Conservation (phyloP, 1,140 invertebrate genomes). For the Brachionus rubens region DNA sequence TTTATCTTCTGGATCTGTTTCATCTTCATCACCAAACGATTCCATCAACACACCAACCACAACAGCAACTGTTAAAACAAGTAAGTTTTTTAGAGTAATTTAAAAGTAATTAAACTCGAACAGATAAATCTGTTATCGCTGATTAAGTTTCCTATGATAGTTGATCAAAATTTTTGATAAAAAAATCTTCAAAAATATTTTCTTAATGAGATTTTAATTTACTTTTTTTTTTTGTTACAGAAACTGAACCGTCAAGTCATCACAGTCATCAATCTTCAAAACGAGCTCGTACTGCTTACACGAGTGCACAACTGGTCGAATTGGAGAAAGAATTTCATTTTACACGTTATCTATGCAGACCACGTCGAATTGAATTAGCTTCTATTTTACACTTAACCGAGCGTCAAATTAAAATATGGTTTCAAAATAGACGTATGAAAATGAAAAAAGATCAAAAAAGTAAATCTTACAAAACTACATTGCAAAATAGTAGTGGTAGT, state of each 20-base stretch:
- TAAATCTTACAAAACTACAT: constrained; percentile 13
- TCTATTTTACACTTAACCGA: constrained; percentile 71
- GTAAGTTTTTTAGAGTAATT: constrained; percentile 11
- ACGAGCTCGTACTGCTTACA: constrained; percentile 78
- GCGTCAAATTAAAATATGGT: constrained; percentile 87
- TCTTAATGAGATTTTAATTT: constrained; percentile 39
- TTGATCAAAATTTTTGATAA: background rate
- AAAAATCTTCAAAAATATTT: background rate
- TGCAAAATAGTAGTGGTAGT: constrained; percentile 14
- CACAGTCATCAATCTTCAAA: constrained; percentile 51
- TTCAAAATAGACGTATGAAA: constrained; percentile 97
- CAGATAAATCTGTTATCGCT: constrained; percentile 32
- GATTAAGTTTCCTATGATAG: background rate
- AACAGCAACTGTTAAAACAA: constrained; percentile 34
- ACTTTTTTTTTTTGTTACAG: constrained; percentile 28
- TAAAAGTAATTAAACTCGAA: constrained; percentile 21
- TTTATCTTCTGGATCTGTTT: constrained; percentile 16
- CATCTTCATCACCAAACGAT: constrained; percentile 29
- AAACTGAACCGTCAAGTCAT: constrained; percentile 1
- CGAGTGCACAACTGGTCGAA: constrained; percentile 73
- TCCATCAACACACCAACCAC: constrained; percentile 30
- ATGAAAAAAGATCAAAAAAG: constrained; percentile 71
- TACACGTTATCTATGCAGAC: constrained; percentile 74
- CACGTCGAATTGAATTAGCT: constrained; percentile 75
- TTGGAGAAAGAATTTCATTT: constrained; percentile 85